Conservation (phyloP, 2,888 invertebrate genomes). For the Gerris lacustris region DNA sequence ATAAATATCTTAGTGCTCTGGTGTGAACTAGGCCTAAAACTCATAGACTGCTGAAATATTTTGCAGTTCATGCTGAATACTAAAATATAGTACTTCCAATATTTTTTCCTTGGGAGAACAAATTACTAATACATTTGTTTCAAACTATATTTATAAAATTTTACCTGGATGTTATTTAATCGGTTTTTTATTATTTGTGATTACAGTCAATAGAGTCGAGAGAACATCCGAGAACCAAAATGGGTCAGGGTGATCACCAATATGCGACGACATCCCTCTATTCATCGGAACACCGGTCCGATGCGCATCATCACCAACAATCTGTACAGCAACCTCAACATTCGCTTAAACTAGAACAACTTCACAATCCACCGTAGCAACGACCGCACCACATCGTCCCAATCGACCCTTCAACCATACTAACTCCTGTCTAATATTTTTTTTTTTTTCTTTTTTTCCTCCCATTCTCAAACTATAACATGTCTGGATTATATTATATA, state of each 20-base stretch:
- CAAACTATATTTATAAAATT: no score
- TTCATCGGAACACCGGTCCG: not conserved
- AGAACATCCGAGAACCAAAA: not conserved
- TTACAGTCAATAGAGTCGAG: not conserved
- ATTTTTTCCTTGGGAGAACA: no score
- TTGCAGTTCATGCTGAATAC: no score
- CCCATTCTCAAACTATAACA: not conserved
- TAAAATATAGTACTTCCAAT: no score
- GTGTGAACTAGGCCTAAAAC: no score
- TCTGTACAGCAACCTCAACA: not conserved
- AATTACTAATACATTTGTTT: no score
- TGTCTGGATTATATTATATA: not conserved
- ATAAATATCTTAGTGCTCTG: no score
- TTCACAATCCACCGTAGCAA: not conserved
- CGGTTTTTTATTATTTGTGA: no score
- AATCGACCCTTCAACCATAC: not conserved
- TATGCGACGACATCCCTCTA: not conserved
- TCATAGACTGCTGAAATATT: no score
- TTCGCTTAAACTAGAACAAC: not conserved
- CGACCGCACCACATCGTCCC: not conserved
- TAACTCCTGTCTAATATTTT: not conserved
- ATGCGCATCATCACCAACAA: not conserved
- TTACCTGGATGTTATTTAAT: no score
- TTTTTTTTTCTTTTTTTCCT: no score
- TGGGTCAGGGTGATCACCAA: not conserved